A percentile compares a stretch with the other conserved stretches of the same genome.
Conservation (phyloP, 2,113 vertebrate species). For the Alectura lathami region DNA sequence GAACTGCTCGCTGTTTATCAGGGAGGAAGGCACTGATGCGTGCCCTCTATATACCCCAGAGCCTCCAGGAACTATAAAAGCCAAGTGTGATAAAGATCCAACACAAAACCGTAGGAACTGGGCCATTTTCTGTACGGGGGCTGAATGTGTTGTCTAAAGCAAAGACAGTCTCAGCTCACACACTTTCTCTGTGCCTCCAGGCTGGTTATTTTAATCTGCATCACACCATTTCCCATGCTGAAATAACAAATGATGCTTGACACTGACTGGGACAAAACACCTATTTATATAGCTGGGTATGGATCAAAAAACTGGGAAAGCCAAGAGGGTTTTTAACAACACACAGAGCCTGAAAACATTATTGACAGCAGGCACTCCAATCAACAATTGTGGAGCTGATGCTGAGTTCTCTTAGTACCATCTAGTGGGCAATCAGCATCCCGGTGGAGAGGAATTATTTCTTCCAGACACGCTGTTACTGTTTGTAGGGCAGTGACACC, state of each 20-base stretch:
- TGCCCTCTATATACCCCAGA: neutral
- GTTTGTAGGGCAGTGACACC: neutral
- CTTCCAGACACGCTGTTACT: neutral
- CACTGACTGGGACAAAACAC: neutral
- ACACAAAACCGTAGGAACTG: neutral
- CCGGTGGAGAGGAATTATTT: neutral
- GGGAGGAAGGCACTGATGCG: neutral
- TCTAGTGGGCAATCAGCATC: slow-evolving; percentile 26
- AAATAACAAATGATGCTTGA: neutral
- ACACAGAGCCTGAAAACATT: neutral
- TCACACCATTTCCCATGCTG: neutral
- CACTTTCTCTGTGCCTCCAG: neutral
- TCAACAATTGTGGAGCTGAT: neutral
- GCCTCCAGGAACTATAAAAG: neutral
- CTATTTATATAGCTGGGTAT: slow-evolving; percentile 31
- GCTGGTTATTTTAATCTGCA: slow-evolving; percentile 37
- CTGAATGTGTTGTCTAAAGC: slow-evolving; percentile 30
- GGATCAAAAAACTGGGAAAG: neutral
- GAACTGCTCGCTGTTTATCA: neutral
- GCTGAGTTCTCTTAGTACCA: slow-evolving; percentile 27
- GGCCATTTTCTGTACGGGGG: neutral
- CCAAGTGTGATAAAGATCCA: neutral
- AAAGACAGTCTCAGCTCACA: neutral
- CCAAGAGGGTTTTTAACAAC: slow-evolving; percentile 6
- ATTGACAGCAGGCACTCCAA: neutral